Conservation (phyloP, 1,140 invertebrate genomes). For the Lordiphosa stackelbergi region DNA sequence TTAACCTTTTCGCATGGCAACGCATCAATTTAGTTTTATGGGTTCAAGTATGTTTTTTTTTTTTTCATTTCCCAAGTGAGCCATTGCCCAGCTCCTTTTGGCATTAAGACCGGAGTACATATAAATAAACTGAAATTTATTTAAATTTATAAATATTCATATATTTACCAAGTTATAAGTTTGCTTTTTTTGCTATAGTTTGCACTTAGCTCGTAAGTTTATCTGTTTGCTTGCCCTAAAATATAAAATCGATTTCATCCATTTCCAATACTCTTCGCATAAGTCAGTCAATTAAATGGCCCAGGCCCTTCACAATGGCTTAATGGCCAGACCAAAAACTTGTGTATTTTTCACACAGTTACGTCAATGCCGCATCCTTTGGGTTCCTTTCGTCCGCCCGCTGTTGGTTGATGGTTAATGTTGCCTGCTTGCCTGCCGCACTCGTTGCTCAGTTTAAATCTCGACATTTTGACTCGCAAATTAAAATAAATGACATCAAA, state of each 20-base stretch:
- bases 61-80: conserved; percentile 22
- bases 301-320: neutral
- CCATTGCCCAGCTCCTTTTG: conserved; percentile 19
- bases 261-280: conserved; percentile 25
- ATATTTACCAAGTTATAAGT: neutral
- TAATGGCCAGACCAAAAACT: conserved; percentile 1
- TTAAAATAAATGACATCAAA: conserved; percentile 67
- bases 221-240: too few species aligned
- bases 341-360: conserved; percentile 3
- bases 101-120: conserved; percentile 19
- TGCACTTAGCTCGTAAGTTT: too few species aligned
- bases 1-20: neutral
- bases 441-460: conserved; percentile 58
- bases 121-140: conserved; percentile 21
- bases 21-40: conserved; percentile 51
- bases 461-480: conserved; percentile 63
- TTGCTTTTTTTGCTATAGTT: neutral
- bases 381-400: neutral
- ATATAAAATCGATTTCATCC: conserved; percentile 31
- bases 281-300: conserved; percentile 41
- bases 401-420: neutral
- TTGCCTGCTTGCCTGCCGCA: conserved; percentile 7
- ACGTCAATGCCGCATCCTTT: conserved; percentile 29
- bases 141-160: neutral
- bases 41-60: conserved; percentile 25